Evolutionary conservation across 1,140 invertebrate genomes (phyloP), one percentile per base, ranked within the genome.

Genomic region (Idris sp.): DNA sequence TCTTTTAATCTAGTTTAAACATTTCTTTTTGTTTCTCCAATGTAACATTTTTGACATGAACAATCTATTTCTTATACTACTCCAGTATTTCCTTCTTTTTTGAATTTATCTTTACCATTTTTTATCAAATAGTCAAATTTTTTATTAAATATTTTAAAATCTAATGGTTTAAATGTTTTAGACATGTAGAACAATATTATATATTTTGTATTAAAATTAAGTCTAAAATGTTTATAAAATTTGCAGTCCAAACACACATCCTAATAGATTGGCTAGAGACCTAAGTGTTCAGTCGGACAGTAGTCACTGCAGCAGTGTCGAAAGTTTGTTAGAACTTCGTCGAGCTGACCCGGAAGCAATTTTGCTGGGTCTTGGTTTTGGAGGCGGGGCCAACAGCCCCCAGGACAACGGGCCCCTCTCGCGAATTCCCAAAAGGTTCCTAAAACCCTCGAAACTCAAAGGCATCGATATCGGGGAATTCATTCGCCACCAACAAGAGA

Each of bases 281-380:
- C 86, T 87, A n/a, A 91, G 91, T 9, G 84, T 91, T 13, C 89
- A 93, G 86, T 92, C 92, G 28, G 92, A 93, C 81, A 92, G 91
- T 19, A 93, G 93, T 81, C 90, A 92, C 56, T 92, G 91, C 62
- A 92, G 91, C 41, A 93, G 92, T 78, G 91, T 94, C 8, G 91
- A 94, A 80, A 93, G 92, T 80, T 88, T 94, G 33, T 81, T 95
- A 59, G 93, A 93, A 72, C 86, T 91, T 5, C 86, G 93, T 48
- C 90, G 89, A 78, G 91, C 92, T 2, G 93, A 95, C 86, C 93
- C 93, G 1, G 92, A 94, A 83, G 92, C 92, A 33, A 90, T 94
- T 18, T 82, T 95, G 2, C 73, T 94, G 13, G 91, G 90, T 33
- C 86, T 93, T 41, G 93, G 91, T n/a, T 93, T 94, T 87, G 86